Percentiles rank a stretch among this genome's conserved stretches.
Evolutionary conservation across 35 echinoderm and acorn worm genomes (phyloP).

Genomic region (Apostichopus californicus): DNA sequence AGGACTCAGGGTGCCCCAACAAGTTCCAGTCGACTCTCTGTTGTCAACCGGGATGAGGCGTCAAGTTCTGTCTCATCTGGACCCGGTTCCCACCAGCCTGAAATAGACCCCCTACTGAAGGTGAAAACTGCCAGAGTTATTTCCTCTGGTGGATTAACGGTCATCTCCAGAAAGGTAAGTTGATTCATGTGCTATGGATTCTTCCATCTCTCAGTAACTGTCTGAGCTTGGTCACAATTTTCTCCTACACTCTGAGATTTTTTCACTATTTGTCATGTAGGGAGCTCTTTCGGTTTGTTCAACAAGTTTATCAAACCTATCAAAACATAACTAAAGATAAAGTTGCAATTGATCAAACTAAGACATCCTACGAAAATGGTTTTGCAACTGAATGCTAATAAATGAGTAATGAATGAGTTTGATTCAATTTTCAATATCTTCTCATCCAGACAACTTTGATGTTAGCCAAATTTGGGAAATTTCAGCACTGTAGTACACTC

Average conservation of each 20-base stretch:
- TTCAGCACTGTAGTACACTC: too few species aligned
- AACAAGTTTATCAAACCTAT: too few species aligned
- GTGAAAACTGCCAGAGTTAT: background rate
- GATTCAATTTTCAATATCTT: too few species aligned
- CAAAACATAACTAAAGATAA: too few species aligned
- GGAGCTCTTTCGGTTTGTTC: too few species aligned
- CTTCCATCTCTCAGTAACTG: background rate
- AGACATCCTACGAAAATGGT: too few species aligned
- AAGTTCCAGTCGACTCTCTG: background rate
- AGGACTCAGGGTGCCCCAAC: background rate
- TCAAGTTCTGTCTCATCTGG: background rate
- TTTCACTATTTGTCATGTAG: background rate
- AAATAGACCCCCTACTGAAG: background rate
- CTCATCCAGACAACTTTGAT: too few species aligned
- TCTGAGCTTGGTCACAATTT: too few species aligned
- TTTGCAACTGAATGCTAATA: too few species aligned
- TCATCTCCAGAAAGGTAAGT: slow-evolving; percentile 20
- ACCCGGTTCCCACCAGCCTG: background rate
- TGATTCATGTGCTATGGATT: background rate
- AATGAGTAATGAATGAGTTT: too few species aligned
- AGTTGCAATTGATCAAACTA: too few species aligned
- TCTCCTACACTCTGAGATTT: background rate
- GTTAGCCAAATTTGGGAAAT: too few species aligned
- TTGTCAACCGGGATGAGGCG: background rate
- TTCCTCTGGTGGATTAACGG: slow-evolving; percentile 5